Conservation (phyloP, 2,888 invertebrate genomes). For the Ophion ventricosus region DNA sequence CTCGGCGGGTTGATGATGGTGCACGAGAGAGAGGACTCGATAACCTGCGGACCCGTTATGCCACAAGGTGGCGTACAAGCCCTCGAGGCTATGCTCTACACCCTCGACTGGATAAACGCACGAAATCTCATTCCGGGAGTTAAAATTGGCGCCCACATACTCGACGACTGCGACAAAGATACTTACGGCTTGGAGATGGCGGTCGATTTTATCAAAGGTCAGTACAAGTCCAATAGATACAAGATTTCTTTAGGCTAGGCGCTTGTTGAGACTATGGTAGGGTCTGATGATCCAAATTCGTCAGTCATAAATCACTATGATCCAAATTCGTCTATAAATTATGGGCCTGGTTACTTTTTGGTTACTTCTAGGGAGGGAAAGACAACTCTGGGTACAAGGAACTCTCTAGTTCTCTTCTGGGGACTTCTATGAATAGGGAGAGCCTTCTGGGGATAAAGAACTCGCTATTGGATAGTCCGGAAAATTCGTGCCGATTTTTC, state of each 20-base stretch:
- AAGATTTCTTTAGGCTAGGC: background rate
- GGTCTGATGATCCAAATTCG: too few relatives aligned
- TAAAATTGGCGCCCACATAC: constrained; percentile 92
- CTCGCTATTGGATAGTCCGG: too few relatives aligned
- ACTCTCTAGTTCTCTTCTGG: background rate
- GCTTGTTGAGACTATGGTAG: too few relatives aligned
- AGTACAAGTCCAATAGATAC: constrained; percentile 76
- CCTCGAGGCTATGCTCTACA: constrained; percentile 95
- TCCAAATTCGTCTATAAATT: background rate
- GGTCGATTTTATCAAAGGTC: constrained; percentile 98
- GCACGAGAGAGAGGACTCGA: constrained; percentile 94
- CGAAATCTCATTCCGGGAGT: constrained; percentile 90
- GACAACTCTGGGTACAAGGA: background rate
- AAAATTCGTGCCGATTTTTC: too few relatives aligned
- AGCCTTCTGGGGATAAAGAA: background rate
- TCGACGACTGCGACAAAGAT: constrained; percentile 98
- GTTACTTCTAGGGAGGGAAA: background rate
- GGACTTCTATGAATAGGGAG: background rate
- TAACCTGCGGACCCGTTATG: constrained; percentile 97
- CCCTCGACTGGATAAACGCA: constrained; percentile 91
- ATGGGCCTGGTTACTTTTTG: background rate
- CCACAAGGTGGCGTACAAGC: constrained; percentile 96
- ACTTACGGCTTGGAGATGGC: constrained; percentile 98
- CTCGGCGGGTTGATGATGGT: constrained; percentile 98
- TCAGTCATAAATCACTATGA: too few relatives aligned